Conservation (phyloP, 2,113 vertebrate species). For the Anseranas semipalmata region DNA sequence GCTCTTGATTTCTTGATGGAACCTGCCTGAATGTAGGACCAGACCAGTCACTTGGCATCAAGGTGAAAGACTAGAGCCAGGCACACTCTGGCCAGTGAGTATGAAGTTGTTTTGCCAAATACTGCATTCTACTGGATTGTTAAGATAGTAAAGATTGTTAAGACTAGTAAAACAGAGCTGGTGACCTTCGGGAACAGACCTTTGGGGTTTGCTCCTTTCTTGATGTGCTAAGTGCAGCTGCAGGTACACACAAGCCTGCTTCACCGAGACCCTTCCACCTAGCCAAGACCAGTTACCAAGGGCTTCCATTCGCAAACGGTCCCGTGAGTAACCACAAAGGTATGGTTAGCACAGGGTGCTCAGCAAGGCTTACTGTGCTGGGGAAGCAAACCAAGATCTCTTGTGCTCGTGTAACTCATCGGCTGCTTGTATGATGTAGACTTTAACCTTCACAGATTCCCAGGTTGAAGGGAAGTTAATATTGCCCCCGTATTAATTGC, state of each 20-base stretch:
- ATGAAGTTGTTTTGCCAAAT: background rate
- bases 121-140: background rate
- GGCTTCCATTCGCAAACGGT: background rate
- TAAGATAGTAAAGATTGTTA: too few species aligned
- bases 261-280: background rate
- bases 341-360: accelerated
- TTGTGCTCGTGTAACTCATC: background rate
- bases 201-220: background rate
- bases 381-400: background rate
- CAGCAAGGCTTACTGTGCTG: background rate
- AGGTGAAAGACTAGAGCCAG: background rate
- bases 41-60: background rate
- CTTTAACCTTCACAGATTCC: background rate
- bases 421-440: background rate
- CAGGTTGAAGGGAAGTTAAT: background rate
- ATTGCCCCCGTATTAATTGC: background rate
- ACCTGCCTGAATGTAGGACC: background rate
- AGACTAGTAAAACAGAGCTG: background rate
- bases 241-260: background rate
- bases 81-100: background rate
- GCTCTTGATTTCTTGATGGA: background rate
- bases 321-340: background rate
- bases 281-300: background rate
- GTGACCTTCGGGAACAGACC: background rate
- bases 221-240: background rate